Base-by-base conservation (phyloP, 1,140 invertebrate genomes). In the Ylistrum balloti region DNA sequence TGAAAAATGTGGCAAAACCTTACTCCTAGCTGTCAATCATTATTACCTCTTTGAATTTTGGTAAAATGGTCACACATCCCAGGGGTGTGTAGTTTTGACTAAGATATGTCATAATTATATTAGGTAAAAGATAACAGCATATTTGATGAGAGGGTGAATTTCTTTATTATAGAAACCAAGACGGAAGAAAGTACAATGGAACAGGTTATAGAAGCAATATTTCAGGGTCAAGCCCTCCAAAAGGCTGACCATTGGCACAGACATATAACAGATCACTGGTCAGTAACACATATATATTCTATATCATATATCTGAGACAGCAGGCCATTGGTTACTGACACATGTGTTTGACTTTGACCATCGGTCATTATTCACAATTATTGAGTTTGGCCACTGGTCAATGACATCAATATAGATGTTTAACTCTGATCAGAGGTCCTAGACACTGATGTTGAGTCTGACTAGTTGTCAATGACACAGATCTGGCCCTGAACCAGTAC, bases 101-200 rank as follows among this genome's bases (percentile, higher is more conserved):
- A n/a, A n/a, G n/a, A n/a, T n/a, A n/a, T n/a, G n/a, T n/a, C n/a
- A n/a, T n/a, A n/a, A n/a, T n/a, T n/a, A n/a, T n/a, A n/a, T n/a
- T n/a, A n/a, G n/a, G n/a, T 38, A 28, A 17, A 74, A 28, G 28
- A 74, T 5, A 74, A 74, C 2, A 74, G 17, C 56, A 74, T 28
- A n/a, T 5, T 9, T 5, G 56, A 11, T 74, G 22, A 74, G 3
- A 74, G 41, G n/a, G 56, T 7, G 28, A 74, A 9, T 28, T 74
- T n/a, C 22, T 74, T 22, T 74, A 74, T 74, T 74, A 17, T 45
- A 45, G 56, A 74, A 74, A 74, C 56, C 56, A 74, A 74, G 56
- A 28, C 28, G 22, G 56, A 74, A 45, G 41, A 45, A 45, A 45
- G 17, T 45, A 45, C 17, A 17, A 74, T 74, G 22, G 22, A 3